Evolutionary conservation across 2,113 vertebrate genomes (phyloP), one percentile per base, ranked within the genome.

Genomic region (Acanthisitta chloris): DNA sequence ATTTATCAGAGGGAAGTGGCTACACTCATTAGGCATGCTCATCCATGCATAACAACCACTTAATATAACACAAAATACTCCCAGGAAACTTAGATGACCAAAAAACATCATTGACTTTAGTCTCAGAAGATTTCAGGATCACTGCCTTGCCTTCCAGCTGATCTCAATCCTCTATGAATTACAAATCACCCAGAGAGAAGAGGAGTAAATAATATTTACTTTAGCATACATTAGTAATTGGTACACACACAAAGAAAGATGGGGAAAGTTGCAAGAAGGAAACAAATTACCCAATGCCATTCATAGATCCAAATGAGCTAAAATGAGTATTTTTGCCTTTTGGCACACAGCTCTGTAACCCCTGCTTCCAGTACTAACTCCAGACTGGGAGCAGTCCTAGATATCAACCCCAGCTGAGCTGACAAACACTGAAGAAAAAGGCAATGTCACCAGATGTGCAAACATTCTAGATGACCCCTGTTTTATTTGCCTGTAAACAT

Each of bases 51-150:
- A 83, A 93, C 90, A 72, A 71, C 67, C 71, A 88, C 42, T 90
- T 90, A 90, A 77, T 18, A 34, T 73, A 88, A 72, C 62, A 96
- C 71, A 80, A 72, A 90, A 88, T 80, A 84, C 46, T 96, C 87
- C 67, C 67, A 88, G 67, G 71, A 93, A 93, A 94, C 64, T 84
- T 92, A 81, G 94, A 65, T 81, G 88, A 83, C 82, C 59, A 83
- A 86, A 95, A 94, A 92, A 48, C 26, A 31, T 40, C 71, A 40
- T 45, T 81, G 69, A 81, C 88, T 95, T 72, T 21, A 81, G 82
- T 74, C 40, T 34, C 31, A 74, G 40, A 71, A 90, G 86, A 88
- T 88, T 93, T 88, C 71, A 90, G 88, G 90, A 86, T 95, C 71
- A 64, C 64, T 83, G 82, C 57, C 66, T 90, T 42, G 54, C 62